Evolutionary conservation across 2,888 invertebrate species (phyloP), one percentile per base, ranked within the genome.

Genomic region (Folsomia candida): DNA sequence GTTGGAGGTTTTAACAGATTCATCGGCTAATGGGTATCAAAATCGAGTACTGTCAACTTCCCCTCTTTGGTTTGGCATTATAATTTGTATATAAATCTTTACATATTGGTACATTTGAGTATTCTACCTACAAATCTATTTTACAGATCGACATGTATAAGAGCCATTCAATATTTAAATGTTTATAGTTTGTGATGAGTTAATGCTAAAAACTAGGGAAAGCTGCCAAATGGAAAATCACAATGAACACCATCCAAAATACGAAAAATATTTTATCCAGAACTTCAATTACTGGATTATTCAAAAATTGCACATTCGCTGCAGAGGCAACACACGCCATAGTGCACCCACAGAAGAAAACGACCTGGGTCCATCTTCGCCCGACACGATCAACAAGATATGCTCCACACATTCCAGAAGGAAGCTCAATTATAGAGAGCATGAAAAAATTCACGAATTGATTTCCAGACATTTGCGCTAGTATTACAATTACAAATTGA

Each of bases 371-470:
- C 80, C 85, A 83, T 68, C 86, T 83, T 26, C 87, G 82, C 2
- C 87, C 87, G 62, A 84, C 82, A 65, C 80, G 84, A 28, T 62
- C 62, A 4, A 62, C 62, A 3, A 62, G 18, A 22, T 51, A 64
- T 6, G 6, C 51, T 4, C 51, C 51, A 2, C 2, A 24, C 11
- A 20, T 69, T 14, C 76, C 87, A 3, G 87, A 87, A 0, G 89
- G 89, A 47, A 89, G 83, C 82, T 90, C 90, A 27, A 87, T 87
- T 47, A 87, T 80, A 68, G 87, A 85, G 82, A 89, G 88, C 81
- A 87, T 85, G 69, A 88, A 86, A 81, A 88, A 89, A 82, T 88
- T 89, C 73, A 89, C 79, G 81, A 88, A 89, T 20, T 89, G 89
- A 82, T 89, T 89, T 51, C 88, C 88, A 66, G 86, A 86, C 81